phyloP scores from a whole-genome alignment of 2,113 vertebrate species.

The Phalacrocorax brasilianus region DNA sequence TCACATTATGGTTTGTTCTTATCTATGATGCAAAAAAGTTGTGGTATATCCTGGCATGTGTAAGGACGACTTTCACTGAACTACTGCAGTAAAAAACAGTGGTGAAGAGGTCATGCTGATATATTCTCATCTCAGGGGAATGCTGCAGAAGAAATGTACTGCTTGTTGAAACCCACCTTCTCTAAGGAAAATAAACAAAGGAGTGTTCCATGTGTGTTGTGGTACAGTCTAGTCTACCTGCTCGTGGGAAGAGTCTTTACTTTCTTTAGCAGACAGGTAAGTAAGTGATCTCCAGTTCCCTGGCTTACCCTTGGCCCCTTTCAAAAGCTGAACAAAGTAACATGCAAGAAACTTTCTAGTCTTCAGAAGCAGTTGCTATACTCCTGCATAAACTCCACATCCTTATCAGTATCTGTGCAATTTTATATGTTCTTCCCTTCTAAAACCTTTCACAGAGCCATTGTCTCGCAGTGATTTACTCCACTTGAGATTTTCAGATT shows the following conservation, averaged over 20 bases:
- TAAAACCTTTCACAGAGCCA: background rate
- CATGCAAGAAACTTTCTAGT: background rate
- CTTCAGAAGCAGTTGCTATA: background rate
- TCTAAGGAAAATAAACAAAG: background rate
- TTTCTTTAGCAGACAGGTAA: background rate
- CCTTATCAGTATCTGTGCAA: background rate
- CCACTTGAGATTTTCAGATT: background rate
- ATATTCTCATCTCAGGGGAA: background rate
- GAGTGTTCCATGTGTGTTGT: background rate
- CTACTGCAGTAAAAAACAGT: background rate
- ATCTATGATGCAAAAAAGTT: background rate
- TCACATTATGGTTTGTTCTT: background rate
- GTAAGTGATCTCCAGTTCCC: background rate
- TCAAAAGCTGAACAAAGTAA: background rate
- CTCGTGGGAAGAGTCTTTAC: background rate
- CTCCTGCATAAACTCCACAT: background rate
- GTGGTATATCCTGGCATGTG: background rate
- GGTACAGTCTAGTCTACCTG: background rate
- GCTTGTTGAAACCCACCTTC: background rate
- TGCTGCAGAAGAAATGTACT: background rate
- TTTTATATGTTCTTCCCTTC: background rate
- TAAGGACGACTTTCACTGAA: background rate
- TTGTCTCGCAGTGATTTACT: background rate
- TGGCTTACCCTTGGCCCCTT: background rate
- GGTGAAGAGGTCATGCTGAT: background rate